phyloP scores from a whole-genome alignment of 2,888 invertebrate species.

The Eupsilia transversa region DNA sequence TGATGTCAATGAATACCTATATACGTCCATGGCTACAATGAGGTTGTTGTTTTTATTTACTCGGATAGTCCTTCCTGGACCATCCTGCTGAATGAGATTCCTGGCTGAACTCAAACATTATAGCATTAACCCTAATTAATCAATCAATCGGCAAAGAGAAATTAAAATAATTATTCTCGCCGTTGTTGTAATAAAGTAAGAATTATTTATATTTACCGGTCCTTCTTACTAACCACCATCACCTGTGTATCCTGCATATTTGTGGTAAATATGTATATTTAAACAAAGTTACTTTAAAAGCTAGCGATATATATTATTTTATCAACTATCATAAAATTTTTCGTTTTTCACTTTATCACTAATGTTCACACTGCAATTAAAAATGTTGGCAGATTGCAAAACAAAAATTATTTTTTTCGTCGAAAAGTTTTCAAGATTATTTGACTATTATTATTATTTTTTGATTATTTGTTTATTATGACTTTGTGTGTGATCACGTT shows the following conservation, averaged over 20 bases:
- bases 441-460: too few relatives aligned
- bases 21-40: too few relatives aligned
- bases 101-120: too few relatives aligned
- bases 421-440: not conserved
- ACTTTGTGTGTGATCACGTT: not conserved
- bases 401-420: not conserved
- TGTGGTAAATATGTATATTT: not conserved
- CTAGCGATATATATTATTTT: not conserved
- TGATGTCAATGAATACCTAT: too few relatives aligned
- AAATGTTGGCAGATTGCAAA: not conserved
- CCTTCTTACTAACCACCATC: conserved; percentile 8
- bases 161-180: too few relatives aligned
- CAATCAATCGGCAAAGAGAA: too few relatives aligned
- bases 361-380: not conserved
- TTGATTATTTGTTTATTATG: not conserved
- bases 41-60: too few relatives aligned
- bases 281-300: not conserved
- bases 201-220: conserved; percentile 30
- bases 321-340: not conserved
- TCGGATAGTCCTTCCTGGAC: too few relatives aligned
- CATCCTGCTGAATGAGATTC: too few relatives aligned
- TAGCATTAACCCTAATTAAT: too few relatives aligned
- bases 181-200: not conserved
- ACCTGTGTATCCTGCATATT: conserved; percentile 12
- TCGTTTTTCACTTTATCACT: not conserved